Evolutionary conservation across 2,888 invertebrate species (phyloP).

Genomic region (Pterostichus niger): DNA sequence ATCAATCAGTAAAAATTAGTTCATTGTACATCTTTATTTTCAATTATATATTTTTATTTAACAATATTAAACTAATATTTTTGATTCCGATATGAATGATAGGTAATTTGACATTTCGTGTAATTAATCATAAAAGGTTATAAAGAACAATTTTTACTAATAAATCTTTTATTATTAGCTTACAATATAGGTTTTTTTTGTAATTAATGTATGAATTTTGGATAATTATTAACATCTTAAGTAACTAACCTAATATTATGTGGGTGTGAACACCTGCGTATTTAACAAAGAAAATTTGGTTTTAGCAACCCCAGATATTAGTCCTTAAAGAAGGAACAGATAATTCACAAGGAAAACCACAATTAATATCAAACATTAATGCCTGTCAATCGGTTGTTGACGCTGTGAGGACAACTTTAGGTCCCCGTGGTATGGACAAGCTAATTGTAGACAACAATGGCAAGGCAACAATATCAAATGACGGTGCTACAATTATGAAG

Average conservation of each 20-base stretch:
- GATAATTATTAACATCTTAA: neutral
- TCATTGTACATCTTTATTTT: neutral
- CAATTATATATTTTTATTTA: neutral
- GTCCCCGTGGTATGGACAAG: conserved; percentile 99
- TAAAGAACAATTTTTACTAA: neutral
- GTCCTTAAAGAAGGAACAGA: conserved; percentile 99
- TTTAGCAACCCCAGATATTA: conserved; percentile 97
- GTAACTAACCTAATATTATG: conserved; percentile 34
- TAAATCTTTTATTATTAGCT: conserved; percentile 14
- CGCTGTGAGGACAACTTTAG: conserved; percentile 97
- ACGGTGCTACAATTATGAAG: conserved; percentile 99
- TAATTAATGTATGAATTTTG: neutral
- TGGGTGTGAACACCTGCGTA: conserved; percentile 66
- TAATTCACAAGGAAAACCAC: conserved; percentile 95
- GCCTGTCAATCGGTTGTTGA: conserved; percentile 97
- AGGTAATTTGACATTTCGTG: conserved; percentile 32
- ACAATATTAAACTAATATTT: neutral
- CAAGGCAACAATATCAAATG: conserved; percentile 98
- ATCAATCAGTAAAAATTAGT: conserved; percentile 33
- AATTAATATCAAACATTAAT: conserved; percentile 97
- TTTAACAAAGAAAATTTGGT: conserved; percentile 69
- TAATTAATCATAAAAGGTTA: neutral
- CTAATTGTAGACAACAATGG: conserved; percentile 94
- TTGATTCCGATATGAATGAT: conserved; percentile 14
- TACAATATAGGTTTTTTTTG: neutral